phyloP scores from a whole-genome alignment of 2,888 invertebrate species.

The Cantharis lateralis region DNA sequence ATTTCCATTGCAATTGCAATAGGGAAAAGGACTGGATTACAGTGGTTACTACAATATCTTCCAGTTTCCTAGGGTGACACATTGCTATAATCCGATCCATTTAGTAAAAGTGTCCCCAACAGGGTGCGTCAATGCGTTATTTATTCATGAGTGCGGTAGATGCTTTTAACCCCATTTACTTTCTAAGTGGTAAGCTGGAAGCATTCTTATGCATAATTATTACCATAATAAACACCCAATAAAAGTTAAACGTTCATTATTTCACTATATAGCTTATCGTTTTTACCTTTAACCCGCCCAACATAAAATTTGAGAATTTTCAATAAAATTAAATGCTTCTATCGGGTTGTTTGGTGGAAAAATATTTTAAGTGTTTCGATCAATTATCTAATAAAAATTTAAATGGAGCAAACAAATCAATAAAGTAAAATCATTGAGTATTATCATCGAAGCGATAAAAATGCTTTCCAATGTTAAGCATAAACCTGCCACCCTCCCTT shows the following conservation, averaged over 20 bases:
- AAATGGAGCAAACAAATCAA: constrained; percentile 32
- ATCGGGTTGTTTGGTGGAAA: neutral
- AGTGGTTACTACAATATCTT: constrained; percentile 12
- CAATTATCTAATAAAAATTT: constrained; percentile 4
- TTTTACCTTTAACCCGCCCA: neutral
- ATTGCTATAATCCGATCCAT: constrained; percentile 54
- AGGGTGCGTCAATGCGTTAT: constrained; percentile 45
- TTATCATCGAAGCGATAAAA: constrained; percentile 48
- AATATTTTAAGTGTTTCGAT: neutral
- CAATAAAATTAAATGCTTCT: neutral
- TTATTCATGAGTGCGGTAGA: constrained; percentile 55
- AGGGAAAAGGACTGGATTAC: constrained; percentile 11
- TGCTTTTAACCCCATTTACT: constrained; percentile 55
- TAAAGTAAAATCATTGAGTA: constrained; percentile 48
- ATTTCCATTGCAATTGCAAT: neutral
- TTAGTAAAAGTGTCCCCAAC: constrained; percentile 49
- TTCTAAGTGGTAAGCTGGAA: constrained; percentile 48
- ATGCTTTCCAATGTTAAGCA: constrained; percentile 40
- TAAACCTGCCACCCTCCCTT: constrained; percentile 47
- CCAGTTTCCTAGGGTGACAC: constrained; percentile 43
- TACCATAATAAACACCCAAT: constrained; percentile 12
- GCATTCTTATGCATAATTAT: constrained; percentile 45
- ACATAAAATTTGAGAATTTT: neutral
- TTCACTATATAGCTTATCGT: neutral
- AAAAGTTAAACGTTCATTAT: neutral